These are phyloP conservation scores for Pluvianellus socialis DNA, from an alignment of 2,113 vertebrate species.

Conservation along the genomic window DNA sequence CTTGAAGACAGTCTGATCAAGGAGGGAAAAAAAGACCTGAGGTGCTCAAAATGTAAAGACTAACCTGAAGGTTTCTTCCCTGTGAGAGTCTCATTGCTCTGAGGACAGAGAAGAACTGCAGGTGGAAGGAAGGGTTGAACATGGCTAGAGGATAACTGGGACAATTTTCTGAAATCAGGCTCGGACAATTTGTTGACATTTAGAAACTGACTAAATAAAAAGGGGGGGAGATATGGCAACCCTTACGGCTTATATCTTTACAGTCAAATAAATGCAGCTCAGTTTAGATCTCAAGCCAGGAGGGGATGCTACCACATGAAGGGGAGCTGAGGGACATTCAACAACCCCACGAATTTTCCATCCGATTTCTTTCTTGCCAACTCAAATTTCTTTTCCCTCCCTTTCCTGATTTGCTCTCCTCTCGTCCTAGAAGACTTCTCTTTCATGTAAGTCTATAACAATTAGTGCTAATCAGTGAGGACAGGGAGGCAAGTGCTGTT, in stretches of 20 bases:
- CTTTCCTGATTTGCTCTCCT: neutral
- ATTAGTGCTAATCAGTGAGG: neutral
- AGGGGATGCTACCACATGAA: neutral
- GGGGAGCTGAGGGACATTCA: neutral
- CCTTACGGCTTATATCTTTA: neutral
- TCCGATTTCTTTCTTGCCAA: neutral
- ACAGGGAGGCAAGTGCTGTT: neutral
- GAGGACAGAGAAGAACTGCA: neutral
- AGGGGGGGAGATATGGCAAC: neutral
- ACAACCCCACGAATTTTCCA: neutral
- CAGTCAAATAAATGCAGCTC: neutral
- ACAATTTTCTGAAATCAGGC: neutral
- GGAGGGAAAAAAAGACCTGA: neutral
- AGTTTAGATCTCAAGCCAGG: neutral
- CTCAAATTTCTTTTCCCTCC: neutral
- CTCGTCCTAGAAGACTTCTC: neutral
- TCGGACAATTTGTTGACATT: neutral
- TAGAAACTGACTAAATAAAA: neutral
- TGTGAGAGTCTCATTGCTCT: neutral
- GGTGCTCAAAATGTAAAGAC: neutral
- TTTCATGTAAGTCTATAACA: neutral
- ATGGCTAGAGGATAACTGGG: neutral
- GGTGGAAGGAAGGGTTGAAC: neutral
- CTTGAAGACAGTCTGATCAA: neutral
- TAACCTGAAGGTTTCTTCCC: neutral